These are phyloP conservation scores for Lepidocyrtoides sp. DNA, from an alignment of 2,888 invertebrate genomes.

Conservation along the genomic window DNA sequence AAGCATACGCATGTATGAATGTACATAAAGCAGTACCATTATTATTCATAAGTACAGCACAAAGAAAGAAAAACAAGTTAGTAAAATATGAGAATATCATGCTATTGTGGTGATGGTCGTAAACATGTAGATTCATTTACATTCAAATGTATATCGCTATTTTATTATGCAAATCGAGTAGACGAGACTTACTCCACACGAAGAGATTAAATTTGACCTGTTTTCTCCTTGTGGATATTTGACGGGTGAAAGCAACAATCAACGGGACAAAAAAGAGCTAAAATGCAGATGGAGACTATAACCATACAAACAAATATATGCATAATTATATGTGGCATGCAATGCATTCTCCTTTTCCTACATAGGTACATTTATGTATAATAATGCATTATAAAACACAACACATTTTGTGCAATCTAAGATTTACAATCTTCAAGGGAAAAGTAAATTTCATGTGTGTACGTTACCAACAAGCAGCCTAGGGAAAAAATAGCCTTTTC, in stretches of 20 bases:
- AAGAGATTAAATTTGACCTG: slow-evolving; percentile 70
- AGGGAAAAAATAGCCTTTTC: too few species aligned
- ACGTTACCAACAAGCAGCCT: too few species aligned
- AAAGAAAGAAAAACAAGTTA: not conserved
- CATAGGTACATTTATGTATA: too few species aligned
- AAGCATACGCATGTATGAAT: not conserved
- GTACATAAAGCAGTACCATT: not conserved
- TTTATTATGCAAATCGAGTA: slow-evolving; percentile 68
- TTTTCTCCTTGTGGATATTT: not conserved
- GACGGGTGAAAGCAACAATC: not conserved
- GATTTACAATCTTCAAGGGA: slow-evolving; percentile 57
- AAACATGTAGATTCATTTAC: slow-evolving; percentile 32
- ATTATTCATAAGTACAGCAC: not conserved
- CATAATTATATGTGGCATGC: not conserved
- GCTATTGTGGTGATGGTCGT: not conserved
- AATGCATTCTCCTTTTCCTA: not conserved
- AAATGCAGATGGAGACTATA: not conserved
- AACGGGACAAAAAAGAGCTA: not conserved
- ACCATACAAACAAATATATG: not conserved
- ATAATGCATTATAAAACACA: not conserved
- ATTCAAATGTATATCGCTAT: slow-evolving; percentile 43
- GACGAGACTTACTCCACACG: slow-evolving; percentile 61
- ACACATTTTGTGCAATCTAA: slow-evolving; percentile 44
- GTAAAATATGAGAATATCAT: not conserved
- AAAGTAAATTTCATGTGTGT: not conserved